phyloP scores from a whole-genome alignment of 1,140 invertebrate species.

The Eufriesea mexicana region DNA sequence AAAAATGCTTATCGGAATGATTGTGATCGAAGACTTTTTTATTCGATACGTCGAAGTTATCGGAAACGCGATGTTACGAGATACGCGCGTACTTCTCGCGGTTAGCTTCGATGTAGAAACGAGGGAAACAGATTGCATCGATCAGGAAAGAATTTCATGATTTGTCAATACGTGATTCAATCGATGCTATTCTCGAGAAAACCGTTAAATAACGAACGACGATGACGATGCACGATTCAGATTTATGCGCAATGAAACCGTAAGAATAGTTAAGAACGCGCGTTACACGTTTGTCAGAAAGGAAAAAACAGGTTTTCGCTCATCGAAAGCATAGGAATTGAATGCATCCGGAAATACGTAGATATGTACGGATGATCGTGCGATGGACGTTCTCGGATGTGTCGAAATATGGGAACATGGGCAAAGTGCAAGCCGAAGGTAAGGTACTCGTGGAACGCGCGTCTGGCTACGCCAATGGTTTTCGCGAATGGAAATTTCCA shows the following conservation, averaged over 20 bases:
- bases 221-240: background rate
- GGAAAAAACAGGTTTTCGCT: too few relatives aligned
- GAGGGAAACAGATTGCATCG: background rate
- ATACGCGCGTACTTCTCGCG: background rate
- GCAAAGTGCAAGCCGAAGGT: background rate
- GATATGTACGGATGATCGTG: too few relatives aligned
- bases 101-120: background rate
- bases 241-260: background rate
- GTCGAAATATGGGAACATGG: background rate
- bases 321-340: too few relatives aligned
- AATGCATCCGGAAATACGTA: too few relatives aligned
- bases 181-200: background rate
- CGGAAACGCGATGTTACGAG: background rate
- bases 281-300: too few relatives aligned
- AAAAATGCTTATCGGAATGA: background rate
- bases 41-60: background rate
- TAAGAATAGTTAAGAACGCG: too few relatives aligned
- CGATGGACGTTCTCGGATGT: background rate
- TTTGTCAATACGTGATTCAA: background rate
- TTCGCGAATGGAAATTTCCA: conserved; percentile 76
- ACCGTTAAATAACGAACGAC: background rate
- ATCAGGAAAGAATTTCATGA: conserved; percentile 3
- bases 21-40: background rate
- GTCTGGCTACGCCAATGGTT: conserved; percentile 71
- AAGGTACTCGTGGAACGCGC: conserved; percentile 26